Evolutionary conservation across 2,888 invertebrate species (phyloP), one percentile per base, ranked within the genome.

Genomic region (Dicranocentrus wangi): DNA sequence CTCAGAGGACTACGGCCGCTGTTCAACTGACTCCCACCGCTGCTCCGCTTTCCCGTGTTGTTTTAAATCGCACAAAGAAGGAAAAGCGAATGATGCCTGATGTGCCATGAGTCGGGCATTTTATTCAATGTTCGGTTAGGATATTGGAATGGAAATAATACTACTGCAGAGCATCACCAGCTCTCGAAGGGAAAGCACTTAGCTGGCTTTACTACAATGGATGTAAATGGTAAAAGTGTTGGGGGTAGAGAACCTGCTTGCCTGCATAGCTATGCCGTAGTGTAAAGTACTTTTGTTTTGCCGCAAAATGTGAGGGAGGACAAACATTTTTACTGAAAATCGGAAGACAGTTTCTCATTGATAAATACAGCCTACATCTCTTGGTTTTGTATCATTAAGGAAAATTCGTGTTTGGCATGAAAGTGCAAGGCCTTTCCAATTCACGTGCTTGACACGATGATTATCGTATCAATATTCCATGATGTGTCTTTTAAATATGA

Each of bases 1-100:
- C 19, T 19, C 19, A 21, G 21, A 21, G 15, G 7, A 3, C 55
- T 55, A 2, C 55, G 5, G 3, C n/a, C 3, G 23, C 55, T 21
- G 7, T 15, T 15, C 58, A 47, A 28, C 58, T 58, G 51, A 15
- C 19, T 27, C 32, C n/a, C 15, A 19, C 55, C 39, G 58, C 71
- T 42, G 51, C 55, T 73, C 27, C 21, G 61, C 55, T 73, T 73
- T 55, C 55, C 55, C 65, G 73, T 42, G 39, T 21, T 55, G 55
- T 63, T 66, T 79, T 55, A 72, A 72, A 79, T 79, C 72, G 80
- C 39, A 60, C 68, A 55, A 61, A 69, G 80, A 73, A 72, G 61
- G 69, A 80, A 69, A 80, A 47, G 69, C 73, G 80, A 80, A 73
- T 80, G 80, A 73, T 80, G 73, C 19, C 80, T 80, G 73, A 73